Base-by-base conservation (phyloP, 2,797 vertebrate genomes). In the Distichodus sexfasciatus region DNA sequence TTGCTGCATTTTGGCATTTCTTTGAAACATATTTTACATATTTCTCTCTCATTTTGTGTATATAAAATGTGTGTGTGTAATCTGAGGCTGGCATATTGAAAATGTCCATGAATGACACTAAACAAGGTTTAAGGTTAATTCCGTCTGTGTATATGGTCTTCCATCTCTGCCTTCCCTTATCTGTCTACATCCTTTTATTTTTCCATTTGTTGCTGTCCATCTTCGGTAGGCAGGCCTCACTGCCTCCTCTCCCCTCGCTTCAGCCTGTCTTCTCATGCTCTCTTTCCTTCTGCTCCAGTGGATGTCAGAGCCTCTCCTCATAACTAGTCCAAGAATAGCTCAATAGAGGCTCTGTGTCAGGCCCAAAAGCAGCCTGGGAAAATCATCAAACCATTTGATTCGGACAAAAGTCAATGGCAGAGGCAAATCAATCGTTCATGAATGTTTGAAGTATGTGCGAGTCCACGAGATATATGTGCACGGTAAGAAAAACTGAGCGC, bases 281-380 rank as follows among this genome's bases (percentile, higher is more conserved):
- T 65, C 23, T 67, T 60, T 29, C 68, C 66, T 76, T 76, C 64
- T 66, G 65, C 71, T 74, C 36, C 40, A 58, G 11, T 69, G 51
- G 46, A 62, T 69, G 41, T 73, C 48, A 62, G 71, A 66, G 61
- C 31, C 40, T 50, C 53, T 51, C 50, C 65, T 60, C 50, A 71
- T 54, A 76, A 35, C 48, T 59, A 71, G 47, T 69, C 76, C 75
- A 77, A 76, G 70, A 75, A 80, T 80, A 80, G 59, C 72, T 77
- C 69, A 77, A 77, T 73, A 67, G 66, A 77, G 50, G 58, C 75
- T 77, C 78, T 77, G 69, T 73, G 64, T 70, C 54, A 50, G 61
- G 57, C 66, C 71, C 29, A 55, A 59, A 58, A 71, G 66, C 61
- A 66, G 66, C 69, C 72, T 77, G 72, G 66, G 69, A 74, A 77